Conservation (phyloP, 2,888 invertebrate species). For the Volucella inanis region DNA sequence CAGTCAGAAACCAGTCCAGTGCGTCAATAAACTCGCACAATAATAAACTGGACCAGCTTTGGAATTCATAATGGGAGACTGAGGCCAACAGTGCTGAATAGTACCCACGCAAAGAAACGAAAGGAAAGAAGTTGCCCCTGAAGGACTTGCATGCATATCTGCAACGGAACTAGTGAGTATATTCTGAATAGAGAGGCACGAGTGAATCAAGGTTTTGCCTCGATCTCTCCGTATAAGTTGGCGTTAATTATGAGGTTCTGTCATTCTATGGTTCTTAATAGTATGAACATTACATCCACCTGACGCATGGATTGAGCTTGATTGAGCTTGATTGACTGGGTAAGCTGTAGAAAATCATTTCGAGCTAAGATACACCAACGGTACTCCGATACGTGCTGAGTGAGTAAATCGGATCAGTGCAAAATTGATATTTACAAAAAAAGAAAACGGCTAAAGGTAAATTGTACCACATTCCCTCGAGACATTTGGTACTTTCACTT, state of each 20-base stretch:
- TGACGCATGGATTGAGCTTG: constrained; percentile 11
- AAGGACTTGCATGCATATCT: neutral
- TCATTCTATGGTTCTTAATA: constrained; percentile 18
- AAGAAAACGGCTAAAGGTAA: too few species aligned
- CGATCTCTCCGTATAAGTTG: neutral
- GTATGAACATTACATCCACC: constrained; percentile 27
- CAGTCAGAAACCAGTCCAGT: constrained; percentile 45
- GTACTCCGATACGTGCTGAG: neutral
- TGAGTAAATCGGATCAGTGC: neutral
- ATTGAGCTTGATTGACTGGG: constrained; percentile 24
- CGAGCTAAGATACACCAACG: constrained; percentile 7
- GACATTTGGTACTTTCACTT: neutral
- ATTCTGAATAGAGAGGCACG: constrained; percentile 10
- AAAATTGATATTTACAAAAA: too few species aligned
- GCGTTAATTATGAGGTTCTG: neutral
- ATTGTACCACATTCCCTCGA: too few species aligned
- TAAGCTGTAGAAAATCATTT: neutral
- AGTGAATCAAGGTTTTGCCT: neutral
- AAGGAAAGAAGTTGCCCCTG: neutral
- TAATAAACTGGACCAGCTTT: constrained; percentile 49
- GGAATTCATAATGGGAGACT: constrained; percentile 4
- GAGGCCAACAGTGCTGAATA: neutral
- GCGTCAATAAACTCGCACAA: constrained; percentile 35
- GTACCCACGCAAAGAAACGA: neutral
- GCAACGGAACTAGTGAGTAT: constrained; percentile 1